phyloP scores from a whole-genome alignment of 2,113 vertebrate genomes.

The Cisticola juncidis region DNA sequence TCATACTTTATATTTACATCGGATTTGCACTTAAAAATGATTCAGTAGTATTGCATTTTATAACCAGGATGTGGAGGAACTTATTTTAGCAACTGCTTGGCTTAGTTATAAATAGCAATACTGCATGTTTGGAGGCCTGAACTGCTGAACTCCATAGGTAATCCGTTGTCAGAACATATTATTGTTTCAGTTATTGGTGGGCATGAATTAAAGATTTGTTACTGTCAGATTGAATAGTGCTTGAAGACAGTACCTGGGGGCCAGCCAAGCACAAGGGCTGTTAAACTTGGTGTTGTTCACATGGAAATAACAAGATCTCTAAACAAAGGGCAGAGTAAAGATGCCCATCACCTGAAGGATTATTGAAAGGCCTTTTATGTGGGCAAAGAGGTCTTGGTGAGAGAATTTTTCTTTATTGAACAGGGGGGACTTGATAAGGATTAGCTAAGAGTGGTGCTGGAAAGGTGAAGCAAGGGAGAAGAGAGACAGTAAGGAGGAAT shows the following conservation, averaged over 20 bases:
- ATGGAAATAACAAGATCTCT: background rate
- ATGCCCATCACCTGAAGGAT: background rate
- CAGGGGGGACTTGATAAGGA: background rate
- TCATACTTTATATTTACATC: background rate
- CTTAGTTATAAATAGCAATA: conserved; percentile 38
- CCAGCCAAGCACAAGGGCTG: background rate
- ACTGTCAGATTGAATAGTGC: conserved; percentile 1
- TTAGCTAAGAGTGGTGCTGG: background rate
- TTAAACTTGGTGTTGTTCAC: background rate
- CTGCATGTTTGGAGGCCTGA: background rate
- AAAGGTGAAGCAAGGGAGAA: background rate
- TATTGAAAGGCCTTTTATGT: background rate
- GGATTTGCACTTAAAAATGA: background rate
- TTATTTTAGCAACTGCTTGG: background rate
- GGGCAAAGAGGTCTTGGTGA: background rate
- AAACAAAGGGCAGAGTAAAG: background rate
- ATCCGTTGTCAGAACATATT: conserved; percentile 38
- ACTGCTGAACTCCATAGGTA: conserved; percentile 25
- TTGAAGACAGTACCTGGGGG: background rate
- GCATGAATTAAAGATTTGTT: conserved; percentile 53
- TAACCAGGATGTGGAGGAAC: background rate
- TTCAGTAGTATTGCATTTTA: background rate
- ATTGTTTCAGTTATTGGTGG: background rate
- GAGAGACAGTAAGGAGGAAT: background rate
- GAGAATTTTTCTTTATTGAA: background rate